These are phyloP conservation scores for Poicephalus meyeri DNA, from an alignment of 2,113 vertebrate species.

Conservation along the genomic window DNA sequence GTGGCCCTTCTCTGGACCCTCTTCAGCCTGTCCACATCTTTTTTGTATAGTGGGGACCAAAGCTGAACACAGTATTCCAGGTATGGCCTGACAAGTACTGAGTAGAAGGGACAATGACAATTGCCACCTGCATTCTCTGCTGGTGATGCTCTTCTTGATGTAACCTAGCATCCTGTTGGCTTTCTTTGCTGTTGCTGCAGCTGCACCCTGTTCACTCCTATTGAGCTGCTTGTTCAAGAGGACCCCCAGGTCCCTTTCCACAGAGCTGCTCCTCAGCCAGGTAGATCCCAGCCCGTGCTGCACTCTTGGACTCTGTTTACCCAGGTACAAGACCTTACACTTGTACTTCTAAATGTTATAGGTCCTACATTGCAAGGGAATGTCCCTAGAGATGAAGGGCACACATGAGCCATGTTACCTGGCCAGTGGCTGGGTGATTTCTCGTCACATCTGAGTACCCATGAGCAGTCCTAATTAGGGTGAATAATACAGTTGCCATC, in stretches of 20 bases:
- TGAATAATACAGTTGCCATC: not conserved
- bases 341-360: not conserved
- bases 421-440: not conserved
- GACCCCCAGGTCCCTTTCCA: not conserved
- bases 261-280: not conserved
- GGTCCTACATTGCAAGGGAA: no score
- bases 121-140: not conserved
- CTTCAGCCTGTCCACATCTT: not conserved
- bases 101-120: not conserved
- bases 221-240: not conserved
- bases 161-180: not conserved
- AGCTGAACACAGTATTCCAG: not conserved
- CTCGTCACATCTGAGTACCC: not conserved
- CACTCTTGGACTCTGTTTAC: not conserved
- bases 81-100: not conserved
- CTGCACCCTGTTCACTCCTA: not conserved
- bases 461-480: not conserved
- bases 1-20: not conserved
- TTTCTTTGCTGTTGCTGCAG: not conserved
- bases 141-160: not conserved
- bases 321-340: not conserved
- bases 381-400: not conserved
- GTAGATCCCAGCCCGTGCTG: not conserved
- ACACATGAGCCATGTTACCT: accelerated
- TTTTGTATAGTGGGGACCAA: not conserved